A percentile compares a stretch with the other conserved stretches of the same genome.
Conservation (phyloP, 1,140 invertebrate genomes). For the Zophobas atratus region DNA sequence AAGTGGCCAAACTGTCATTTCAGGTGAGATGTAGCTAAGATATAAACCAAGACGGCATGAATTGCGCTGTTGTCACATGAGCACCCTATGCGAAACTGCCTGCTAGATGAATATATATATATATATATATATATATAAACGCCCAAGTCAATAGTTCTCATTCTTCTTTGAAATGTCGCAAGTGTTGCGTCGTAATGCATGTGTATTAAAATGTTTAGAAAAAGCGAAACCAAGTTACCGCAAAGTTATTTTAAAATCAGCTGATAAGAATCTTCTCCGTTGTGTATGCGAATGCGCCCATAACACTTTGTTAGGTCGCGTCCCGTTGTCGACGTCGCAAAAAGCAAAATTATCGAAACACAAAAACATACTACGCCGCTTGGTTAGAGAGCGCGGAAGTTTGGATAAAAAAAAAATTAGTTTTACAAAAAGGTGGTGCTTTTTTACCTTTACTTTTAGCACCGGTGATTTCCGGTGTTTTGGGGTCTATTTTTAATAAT, state of each 20-base stretch:
- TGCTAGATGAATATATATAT: no score
- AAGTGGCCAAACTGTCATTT: no score
- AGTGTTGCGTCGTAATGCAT: not conserved
- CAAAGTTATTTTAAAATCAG: no score
- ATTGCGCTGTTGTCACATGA: no score
- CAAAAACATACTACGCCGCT: not conserved
- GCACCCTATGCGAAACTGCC: no score
- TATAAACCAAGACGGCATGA: no score
- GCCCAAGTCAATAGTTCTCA: no score
- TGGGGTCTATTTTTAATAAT: not conserved
- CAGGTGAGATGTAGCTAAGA: no score
- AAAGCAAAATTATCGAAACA: constrained; percentile 15
- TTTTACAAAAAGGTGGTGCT: constrained; percentile 40
- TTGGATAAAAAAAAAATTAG: constrained; percentile 14
- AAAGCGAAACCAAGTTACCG: not conserved
- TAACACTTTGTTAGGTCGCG: no score
- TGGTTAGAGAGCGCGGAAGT: not conserved
- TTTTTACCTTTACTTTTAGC: constrained; percentile 39
- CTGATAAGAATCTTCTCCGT: not conserved
- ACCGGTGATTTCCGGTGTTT: constrained; percentile 4
- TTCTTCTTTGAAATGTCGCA: no score
- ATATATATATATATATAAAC: no score
- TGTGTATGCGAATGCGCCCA: not conserved
- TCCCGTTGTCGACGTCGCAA: not conserved
- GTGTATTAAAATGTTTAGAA: not conserved